These are phyloP conservation scores for Psylliodes chrysocephalus DNA, from an alignment of 2,888 invertebrate species.

Conservation along the genomic window DNA sequence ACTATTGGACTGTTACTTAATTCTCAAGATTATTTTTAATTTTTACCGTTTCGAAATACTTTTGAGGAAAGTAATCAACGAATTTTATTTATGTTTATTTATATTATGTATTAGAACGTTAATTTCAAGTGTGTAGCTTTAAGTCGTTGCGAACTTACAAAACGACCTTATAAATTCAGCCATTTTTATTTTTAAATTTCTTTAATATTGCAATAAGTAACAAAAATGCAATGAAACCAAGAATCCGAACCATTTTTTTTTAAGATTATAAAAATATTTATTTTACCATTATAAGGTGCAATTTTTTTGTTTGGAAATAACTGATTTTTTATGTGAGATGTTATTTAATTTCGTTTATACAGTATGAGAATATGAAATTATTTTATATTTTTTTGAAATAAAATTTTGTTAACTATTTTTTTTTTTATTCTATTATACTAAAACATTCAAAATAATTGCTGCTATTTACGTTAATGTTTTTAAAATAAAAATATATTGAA, in stretches of 20 bases:
- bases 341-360: no score
- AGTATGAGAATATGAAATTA: neutral
- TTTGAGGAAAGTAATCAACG: neutral
- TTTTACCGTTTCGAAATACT: conserved; percentile 9
- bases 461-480: no score
- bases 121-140: neutral
- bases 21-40: conserved; percentile 8
- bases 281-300: neutral
- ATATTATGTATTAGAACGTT: no score
- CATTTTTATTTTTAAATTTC: no score
- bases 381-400: conserved; percentile 19
- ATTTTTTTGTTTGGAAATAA: no score
- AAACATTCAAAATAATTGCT: conserved; percentile 9
- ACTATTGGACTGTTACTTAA: conserved; percentile 32
- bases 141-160: no score
- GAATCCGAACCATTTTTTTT: no score
- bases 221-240: no score
- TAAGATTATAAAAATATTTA: neutral
- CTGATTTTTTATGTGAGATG: no score
- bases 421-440: neutral
- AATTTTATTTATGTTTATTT: conserved; percentile 19
- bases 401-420: conserved; percentile 2
- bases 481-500: no score
- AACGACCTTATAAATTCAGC: no score
- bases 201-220: no score